Evolutionary conservation across 2,888 invertebrate species (phyloP).

Genomic region (Tetragonula carbonaria): DNA sequence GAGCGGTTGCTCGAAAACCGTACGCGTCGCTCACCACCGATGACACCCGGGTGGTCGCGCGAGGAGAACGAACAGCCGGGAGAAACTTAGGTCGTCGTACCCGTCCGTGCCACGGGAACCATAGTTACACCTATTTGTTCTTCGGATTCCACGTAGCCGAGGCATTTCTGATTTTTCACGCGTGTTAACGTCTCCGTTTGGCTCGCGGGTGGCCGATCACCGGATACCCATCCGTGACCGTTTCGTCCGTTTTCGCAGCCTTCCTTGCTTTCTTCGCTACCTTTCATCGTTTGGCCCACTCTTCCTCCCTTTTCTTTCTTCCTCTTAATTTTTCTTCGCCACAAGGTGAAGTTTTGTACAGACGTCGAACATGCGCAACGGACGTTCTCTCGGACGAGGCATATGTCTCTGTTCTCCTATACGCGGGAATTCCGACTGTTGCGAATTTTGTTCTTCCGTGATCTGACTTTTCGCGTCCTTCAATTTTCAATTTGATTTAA

Average conservation of each 20-base stretch:
- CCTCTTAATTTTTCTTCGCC: background rate
- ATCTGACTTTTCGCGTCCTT: too few relatives aligned
- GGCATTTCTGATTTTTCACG: conserved; percentile 81
- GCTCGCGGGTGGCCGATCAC: conserved; percentile 65
- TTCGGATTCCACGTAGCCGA: conserved; percentile 69
- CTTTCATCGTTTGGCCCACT: background rate
- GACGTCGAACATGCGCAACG: too few relatives aligned
- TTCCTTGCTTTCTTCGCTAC: background rate
- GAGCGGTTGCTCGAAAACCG: conserved; percentile 7
- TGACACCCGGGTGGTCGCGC: conserved; percentile 35
- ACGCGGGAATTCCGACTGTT: too few relatives aligned
- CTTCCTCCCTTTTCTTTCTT: background rate
- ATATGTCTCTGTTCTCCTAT: too few relatives aligned
- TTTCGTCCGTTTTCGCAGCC: conserved; percentile 45
- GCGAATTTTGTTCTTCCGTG: too few relatives aligned
- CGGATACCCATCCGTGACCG: conserved; percentile 56
- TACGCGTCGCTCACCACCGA: background rate
- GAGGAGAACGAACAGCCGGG: conserved; percentile 19
- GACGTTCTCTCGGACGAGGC: too few relatives aligned
- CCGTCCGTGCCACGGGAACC: conserved; percentile 40
- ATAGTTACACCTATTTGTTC: conserved; percentile 74
- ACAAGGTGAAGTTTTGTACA: too few relatives aligned
- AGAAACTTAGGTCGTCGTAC: conserved; percentile 41
- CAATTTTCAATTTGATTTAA: too few relatives aligned
- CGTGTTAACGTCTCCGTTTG: conserved; percentile 65